Conservation (phyloP, 2,888 invertebrate genomes). For the Globia sparganii region DNA sequence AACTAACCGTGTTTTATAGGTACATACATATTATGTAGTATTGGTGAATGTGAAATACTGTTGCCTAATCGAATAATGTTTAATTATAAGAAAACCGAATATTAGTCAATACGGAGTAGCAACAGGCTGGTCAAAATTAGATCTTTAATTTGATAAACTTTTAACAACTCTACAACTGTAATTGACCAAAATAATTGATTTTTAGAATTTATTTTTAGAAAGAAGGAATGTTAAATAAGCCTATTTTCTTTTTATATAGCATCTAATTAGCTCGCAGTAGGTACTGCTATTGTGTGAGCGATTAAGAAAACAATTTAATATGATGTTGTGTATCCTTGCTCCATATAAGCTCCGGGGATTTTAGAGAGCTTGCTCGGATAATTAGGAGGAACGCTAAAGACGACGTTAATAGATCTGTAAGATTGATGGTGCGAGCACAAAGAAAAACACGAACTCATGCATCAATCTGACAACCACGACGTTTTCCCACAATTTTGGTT, state of each 20-base stretch:
- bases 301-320: slow-evolving; percentile 68
- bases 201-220: neutral
- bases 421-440: slow-evolving; percentile 83
- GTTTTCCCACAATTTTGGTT: slow-evolving; percentile 66
- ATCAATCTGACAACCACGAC: slow-evolving; percentile 82
- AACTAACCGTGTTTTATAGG: no score
- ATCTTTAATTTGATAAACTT: slow-evolving; percentile 24
- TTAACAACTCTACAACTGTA: slow-evolving; percentile 8
- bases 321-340: slow-evolving; percentile 69
- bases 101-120: neutral
- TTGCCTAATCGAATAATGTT: slow-evolving; percentile 3
- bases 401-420: slow-evolving; percentile 85
- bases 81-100: neutral
- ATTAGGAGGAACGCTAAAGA: slow-evolving; percentile 83
- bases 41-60: neutral
- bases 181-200: slow-evolving; percentile 19
- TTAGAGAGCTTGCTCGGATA: slow-evolving; percentile 79
- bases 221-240: neutral
- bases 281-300: slow-evolving; percentile 48
- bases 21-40: neutral
- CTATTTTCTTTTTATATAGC: slow-evolving; percentile 6
- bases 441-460: slow-evolving; percentile 85
- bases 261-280: slow-evolving; percentile 43
- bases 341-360: slow-evolving; percentile 72
- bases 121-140: slow-evolving; percentile 5